A percentile compares a stretch with the other conserved stretches of the same genome.
Evolutionary conservation across 2,888 invertebrate species (phyloP).

Genomic region (Adelphocoris suturalis): DNA sequence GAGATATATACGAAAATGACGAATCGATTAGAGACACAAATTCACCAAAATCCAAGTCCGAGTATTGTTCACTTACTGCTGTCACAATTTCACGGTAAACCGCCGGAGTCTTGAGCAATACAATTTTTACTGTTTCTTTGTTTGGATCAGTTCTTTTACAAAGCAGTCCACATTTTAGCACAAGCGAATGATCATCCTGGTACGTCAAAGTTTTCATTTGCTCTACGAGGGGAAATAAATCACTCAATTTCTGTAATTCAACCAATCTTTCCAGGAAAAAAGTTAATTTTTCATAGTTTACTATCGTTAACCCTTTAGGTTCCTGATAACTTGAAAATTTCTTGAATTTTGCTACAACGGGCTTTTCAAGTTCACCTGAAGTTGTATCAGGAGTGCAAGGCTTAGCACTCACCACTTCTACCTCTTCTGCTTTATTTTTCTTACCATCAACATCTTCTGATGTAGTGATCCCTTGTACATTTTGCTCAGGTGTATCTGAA

Average conservation of each 20-base stretch:
- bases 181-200: background rate
- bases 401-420: background rate
- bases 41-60: conserved; percentile 34
- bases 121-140: background rate
- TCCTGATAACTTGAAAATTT: conserved; percentile 29
- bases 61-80: background rate
- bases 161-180: conserved; percentile 41
- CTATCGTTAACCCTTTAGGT: background rate
- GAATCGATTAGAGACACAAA: conserved; percentile 26
- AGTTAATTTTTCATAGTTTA: background rate
- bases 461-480: too few relatives aligned
- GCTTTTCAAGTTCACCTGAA: background rate
- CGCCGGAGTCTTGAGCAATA: conserved; percentile 21
- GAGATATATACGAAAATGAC: conserved; percentile 8
- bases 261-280: background rate
- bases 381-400: background rate
- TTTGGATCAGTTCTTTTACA: background rate
- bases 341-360: background rate
- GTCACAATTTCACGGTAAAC: conserved; percentile 22
- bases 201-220: background rate
- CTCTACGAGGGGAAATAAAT: background rate
- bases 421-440: background rate
- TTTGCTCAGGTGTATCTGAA: too few relatives aligned
- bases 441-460: too few relatives aligned
- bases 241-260: conserved; percentile 15